Base-by-base conservation (phyloP, 2,888 invertebrate species). In the Myathropa florea region DNA sequence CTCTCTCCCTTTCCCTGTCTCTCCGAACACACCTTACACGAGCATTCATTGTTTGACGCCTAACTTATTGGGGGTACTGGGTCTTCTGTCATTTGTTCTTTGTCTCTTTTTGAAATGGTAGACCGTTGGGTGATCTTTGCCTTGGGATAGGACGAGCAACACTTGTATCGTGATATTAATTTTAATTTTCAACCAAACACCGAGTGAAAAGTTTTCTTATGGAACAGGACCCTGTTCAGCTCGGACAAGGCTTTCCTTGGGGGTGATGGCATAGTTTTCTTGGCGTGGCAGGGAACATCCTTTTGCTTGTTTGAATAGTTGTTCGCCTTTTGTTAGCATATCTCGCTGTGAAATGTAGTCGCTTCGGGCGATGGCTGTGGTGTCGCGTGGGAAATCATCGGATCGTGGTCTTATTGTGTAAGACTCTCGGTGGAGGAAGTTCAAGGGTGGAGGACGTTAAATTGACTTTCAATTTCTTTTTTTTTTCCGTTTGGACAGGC, bases 121-220 rank as follows among this genome's bases (percentile, higher is more conserved):
- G n/a, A n/a, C n/a, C n/a, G n/a, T n/a, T n/a, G n/a, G n/a, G n/a
- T 67, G 60, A 68, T 60, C 46, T 53, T 24, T 28, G 76, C 76
- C 59, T 14, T 18, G 46, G 53, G 76, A 46, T 68, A 68, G 33
- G 12, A n/a, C 18, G 18, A 18, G 18, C 18, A 46, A 18, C 46
- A 46, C 46, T 46, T 46, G 46, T 18, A 46, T 46, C 46, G 46
- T 46, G 46, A 46, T 18, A 46, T 46, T 46, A 18, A 36, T 60
- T 70, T 70, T 70, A 59, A 70, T 70, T 70, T 70, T 7, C 18
- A 18, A 46, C 46, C 46, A 6, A 46, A 18, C 46, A 46, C 0
- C 46, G 18, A 46, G 46, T 18, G 46, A 59, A 59, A 26, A 39
- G 24, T 24, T 60, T 39, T 59, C 63, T 36, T 24, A 55, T 36